phyloP scores from a whole-genome alignment of 2,113 vertebrate species.

The Parus major region DNA sequence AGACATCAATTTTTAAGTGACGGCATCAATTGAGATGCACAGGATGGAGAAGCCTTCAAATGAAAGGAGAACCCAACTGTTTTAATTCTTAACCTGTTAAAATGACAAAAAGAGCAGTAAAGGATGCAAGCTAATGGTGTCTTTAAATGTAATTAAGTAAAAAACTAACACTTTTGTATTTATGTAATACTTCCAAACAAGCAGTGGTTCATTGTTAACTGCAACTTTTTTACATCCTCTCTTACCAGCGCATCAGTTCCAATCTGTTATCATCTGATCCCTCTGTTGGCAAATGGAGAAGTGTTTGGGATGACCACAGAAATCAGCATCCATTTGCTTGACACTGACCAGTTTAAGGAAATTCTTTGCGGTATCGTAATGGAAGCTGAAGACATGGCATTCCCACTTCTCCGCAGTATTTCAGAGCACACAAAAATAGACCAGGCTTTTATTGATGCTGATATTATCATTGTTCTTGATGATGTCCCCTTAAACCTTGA shows the following conservation, averaged over 20 bases:
- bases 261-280: slow-evolving; percentile 80
- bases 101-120: neutral
- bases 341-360: slow-evolving; percentile 52
- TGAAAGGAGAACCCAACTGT: neutral
- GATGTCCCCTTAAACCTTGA: slow-evolving; percentile 58
- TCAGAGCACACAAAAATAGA: slow-evolving; percentile 73
- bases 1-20: neutral
- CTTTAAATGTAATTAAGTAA: neutral
- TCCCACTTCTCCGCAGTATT: slow-evolving; percentile 75
- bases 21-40: neutral
- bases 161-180: neutral
- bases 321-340: slow-evolving; percentile 85
- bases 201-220: neutral
- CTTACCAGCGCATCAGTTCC: slow-evolving; percentile 78
- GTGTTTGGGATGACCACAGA: slow-evolving; percentile 73
- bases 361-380: slow-evolving; percentile 65
- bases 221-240: neutral
- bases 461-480: slow-evolving; percentile 85
- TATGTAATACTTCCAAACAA: neutral
- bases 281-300: slow-evolving; percentile 77
- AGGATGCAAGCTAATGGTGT: neutral
- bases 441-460: slow-evolving; percentile 80
- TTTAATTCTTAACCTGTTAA: neutral
- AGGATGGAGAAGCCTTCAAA: neutral
- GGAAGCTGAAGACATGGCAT: slow-evolving; percentile 79